A percentile compares a stretch with the other conserved stretches of the same genome.
phyloP scores from a whole-genome alignment of 2,888 invertebrate genomes.

The Danaus chrysippus region DNA sequence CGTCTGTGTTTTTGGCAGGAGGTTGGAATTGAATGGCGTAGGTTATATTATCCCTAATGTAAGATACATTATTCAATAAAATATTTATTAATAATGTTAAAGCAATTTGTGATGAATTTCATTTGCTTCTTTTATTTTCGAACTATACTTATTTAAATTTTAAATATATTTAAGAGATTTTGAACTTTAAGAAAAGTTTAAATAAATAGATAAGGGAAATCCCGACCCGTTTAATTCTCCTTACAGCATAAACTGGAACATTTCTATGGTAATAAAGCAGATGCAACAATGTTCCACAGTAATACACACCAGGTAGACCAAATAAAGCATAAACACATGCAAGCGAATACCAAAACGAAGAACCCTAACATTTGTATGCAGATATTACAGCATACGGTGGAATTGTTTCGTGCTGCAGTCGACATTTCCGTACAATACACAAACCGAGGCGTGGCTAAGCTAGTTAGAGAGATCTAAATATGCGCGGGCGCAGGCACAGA shows the following conservation, averaged over 20 bases:
- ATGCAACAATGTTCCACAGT: constrained; percentile 20
- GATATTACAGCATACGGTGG: constrained; percentile 64
- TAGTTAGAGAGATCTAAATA: constrained; percentile 59
- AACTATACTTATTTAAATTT: too few species aligned
- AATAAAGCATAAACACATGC: constrained; percentile 37
- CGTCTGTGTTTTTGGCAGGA: constrained; percentile 72
- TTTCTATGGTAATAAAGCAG: constrained; percentile 12
- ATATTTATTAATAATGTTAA: neutral
- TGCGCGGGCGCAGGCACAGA: constrained; percentile 41
- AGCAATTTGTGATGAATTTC: neutral
- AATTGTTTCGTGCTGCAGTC: constrained; percentile 66
- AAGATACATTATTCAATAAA: neutral
- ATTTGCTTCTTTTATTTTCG: too few species aligned
- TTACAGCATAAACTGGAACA: neutral
- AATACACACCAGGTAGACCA: constrained; percentile 27
- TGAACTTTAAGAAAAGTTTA: too few species aligned
- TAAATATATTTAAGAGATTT: too few species aligned
- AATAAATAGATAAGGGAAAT: too few species aligned
- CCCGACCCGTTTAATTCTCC: too few species aligned
- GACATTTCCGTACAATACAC: constrained; percentile 75
- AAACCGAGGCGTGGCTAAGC: constrained; percentile 50
- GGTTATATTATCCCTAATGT: constrained; percentile 5
- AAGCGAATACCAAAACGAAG: constrained; percentile 45
- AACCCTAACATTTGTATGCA: constrained; percentile 68
- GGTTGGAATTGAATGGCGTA: constrained; percentile 56